Evolutionary conservation across 2,797 vertebrate species (phyloP).

Genomic region (Knipowitschia caucasica): DNA sequence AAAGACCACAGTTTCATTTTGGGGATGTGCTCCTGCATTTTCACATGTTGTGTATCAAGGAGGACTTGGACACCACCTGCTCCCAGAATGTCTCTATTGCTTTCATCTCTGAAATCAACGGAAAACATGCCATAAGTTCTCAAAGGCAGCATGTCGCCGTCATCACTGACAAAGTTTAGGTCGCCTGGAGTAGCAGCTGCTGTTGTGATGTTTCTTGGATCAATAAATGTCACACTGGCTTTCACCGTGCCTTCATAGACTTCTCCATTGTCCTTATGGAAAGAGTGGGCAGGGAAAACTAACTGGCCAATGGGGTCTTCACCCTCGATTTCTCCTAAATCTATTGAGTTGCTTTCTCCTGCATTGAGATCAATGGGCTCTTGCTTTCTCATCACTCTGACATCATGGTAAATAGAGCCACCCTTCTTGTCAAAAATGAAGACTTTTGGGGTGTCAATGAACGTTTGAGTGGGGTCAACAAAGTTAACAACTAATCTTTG

Average conservation of each 20-base stretch:
- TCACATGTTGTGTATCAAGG: constrained; percentile 84
- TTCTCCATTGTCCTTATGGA: constrained; percentile 81
- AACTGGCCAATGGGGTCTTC: constrained; percentile 85
- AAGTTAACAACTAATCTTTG: constrained; percentile 89
- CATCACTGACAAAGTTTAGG: constrained; percentile 84
- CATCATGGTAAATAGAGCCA: constrained; percentile 86
- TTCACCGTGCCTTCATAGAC: constrained; percentile 85
- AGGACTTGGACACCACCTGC: constrained; percentile 82
- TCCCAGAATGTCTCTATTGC: constrained; percentile 76
- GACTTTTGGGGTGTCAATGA: constrained; percentile 86
- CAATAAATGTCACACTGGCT: constrained; percentile 93
- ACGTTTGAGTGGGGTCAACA: constrained; percentile 81
- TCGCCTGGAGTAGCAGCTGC: constrained; percentile 86
- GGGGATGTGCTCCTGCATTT: constrained; percentile 86
- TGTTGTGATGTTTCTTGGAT: constrained; percentile 86
- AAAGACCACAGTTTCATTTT: constrained; percentile 95
- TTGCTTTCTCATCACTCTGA: constrained; percentile 87
- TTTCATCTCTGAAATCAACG: constrained; percentile 86
- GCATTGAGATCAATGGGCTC: constrained; percentile 79
- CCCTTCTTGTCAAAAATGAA: constrained; percentile 89
- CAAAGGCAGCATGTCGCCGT: constrained; percentile 87
- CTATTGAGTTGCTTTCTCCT: constrained; percentile 76
- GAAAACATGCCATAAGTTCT: constrained; percentile 97
- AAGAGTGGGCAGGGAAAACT: constrained; percentile 83
- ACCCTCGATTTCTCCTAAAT: constrained; percentile 78